phyloP scores from a whole-genome alignment of 2,888 invertebrate genomes.

The Hipparchia sbordonii region DNA sequence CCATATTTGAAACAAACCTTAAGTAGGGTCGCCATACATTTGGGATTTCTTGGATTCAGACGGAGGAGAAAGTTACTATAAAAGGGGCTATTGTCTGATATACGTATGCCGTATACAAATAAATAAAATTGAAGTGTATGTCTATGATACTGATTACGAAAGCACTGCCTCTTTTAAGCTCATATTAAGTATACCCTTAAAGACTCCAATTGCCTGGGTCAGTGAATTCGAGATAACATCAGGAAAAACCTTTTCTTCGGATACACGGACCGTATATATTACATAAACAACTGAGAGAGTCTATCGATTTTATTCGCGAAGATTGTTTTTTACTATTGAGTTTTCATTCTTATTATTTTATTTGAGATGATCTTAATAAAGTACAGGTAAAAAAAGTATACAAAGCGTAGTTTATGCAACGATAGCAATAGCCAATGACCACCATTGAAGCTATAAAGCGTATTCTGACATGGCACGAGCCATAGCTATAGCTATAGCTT shows the following conservation, averaged over 20 bases:
- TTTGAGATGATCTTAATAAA: too few species aligned
- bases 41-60: background rate
- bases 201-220: slow-evolving; percentile 75
- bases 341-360: background rate
- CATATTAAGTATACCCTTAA: slow-evolving; percentile 27
- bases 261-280: background rate
- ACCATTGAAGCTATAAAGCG: too few species aligned
- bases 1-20: slow-evolving; percentile 11
- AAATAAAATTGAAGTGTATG: background rate
- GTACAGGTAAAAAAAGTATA: too few species aligned
- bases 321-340: background rate
- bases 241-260: background rate
- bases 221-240: slow-evolving; percentile 50
- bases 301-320: background rate
- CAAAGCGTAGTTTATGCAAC: too few species aligned
- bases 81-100: background rate
- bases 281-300: background rate
- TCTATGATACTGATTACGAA: background rate
- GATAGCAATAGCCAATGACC: background rate
- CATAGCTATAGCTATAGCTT: too few species aligned
- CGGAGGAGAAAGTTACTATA: too few species aligned
- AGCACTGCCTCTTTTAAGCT: background rate
- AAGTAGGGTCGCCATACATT: background rate
- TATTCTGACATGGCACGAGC: too few species aligned
- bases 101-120: background rate